These are phyloP conservation scores for Nemotelus nigrinus DNA, from an alignment of 2,888 invertebrate species.

Conservation along the genomic window DNA sequence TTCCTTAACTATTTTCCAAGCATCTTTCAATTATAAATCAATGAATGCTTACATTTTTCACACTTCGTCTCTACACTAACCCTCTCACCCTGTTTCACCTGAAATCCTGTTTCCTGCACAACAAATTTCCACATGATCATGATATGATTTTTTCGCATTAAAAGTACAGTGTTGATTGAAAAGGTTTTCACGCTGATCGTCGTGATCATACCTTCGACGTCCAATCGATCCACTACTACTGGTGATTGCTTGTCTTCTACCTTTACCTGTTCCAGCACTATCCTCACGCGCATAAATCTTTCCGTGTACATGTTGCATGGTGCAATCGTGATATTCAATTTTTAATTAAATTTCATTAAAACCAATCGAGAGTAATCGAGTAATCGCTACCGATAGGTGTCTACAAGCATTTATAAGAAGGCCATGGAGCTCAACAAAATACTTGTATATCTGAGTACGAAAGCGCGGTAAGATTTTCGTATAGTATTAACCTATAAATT, in stretches of 20 bases:
- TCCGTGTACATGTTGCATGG: not conserved
- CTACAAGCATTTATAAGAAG: too few relatives aligned
- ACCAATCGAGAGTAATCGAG: not conserved
- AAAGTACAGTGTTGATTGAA: not conserved
- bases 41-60: too few relatives aligned
- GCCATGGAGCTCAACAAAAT: too few relatives aligned
- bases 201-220: not conserved
- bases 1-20: too few relatives aligned
- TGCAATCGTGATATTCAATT: slow-evolving; percentile 14
- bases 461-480: too few relatives aligned
- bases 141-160: not conserved
- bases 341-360: slow-evolving; percentile 21
- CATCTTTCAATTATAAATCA: too few relatives aligned
- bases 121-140: slow-evolving; percentile 3
- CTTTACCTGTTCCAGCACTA: not conserved
- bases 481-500: too few relatives aligned
- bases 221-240: not conserved
- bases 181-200: slow-evolving; percentile 1
- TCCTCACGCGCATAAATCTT: not conserved
- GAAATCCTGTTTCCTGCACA: not conserved
- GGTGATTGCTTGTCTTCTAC: too few relatives aligned
- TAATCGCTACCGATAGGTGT: not conserved
- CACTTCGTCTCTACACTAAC: too few relatives aligned
- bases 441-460: too few relatives aligned
- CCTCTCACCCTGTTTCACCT: not conserved